phyloP scores from a whole-genome alignment of 1,140 invertebrate species.

The Berghia stephanieae region DNA sequence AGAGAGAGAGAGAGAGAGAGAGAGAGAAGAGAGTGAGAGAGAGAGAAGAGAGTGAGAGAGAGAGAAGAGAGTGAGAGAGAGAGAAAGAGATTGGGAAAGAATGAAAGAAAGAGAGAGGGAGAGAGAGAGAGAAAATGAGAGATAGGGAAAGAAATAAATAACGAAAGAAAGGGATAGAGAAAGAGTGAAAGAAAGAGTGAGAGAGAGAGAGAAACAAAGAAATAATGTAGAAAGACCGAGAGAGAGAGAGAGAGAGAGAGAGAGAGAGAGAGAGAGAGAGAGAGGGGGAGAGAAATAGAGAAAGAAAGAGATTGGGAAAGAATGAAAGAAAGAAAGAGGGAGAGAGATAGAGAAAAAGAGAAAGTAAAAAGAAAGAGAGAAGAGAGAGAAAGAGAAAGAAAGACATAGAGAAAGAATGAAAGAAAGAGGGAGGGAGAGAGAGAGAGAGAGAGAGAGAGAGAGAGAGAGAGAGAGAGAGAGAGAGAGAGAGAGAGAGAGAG shows the following conservation, averaged over 20 bases:
- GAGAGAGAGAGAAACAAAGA: too few species aligned
- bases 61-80: neutral
- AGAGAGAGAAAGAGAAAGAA: neutral
- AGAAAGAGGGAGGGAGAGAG: neutral
- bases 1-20: neutral
- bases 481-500: neutral
- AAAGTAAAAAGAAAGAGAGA: neutral
- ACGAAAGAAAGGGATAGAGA: neutral
- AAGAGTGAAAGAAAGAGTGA: neutral
- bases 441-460: slow-evolving; percentile 1
- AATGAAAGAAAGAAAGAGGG: neutral
- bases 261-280: neutral
- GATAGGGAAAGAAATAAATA: neutral
- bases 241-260: neutral
- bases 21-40: neutral
- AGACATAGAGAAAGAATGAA: neutral
- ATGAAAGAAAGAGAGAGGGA: slow-evolving; percentile 10
- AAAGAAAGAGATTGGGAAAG: neutral
- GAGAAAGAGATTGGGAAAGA: neutral
- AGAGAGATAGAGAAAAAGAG: neutral
- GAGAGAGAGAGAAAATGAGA: slow-evolving; percentile 14
- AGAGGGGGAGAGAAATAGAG: neutral
- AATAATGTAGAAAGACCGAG: neutral
- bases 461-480: neutral
- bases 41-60: neutral